Evolutionary conservation across 2,888 invertebrate species (phyloP).

Genomic region (Heliconius erato): DNA sequence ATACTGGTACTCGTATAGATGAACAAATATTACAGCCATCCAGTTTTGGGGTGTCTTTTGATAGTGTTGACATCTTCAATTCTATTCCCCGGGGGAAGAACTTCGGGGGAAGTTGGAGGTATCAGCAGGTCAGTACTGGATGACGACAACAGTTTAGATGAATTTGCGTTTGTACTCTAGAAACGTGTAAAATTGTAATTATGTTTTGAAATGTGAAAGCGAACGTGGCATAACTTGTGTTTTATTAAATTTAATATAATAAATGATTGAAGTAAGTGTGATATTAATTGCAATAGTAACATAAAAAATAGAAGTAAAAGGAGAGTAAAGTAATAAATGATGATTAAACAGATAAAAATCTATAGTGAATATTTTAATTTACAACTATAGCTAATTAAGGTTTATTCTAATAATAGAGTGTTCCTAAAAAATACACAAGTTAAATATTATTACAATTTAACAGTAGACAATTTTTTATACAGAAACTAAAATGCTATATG

Average conservation of each 20-base stretch:
- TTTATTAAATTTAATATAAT: neutral
- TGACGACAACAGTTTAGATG: constrained; percentile 63
- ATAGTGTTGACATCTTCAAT: constrained; percentile 85
- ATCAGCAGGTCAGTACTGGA: constrained; percentile 85
- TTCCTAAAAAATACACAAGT: no score
- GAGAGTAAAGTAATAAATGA: neutral
- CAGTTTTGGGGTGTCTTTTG: constrained; percentile 86
- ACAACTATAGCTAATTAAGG: no score
- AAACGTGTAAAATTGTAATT: constrained; percentile 23
- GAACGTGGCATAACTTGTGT: constrained; percentile 4
- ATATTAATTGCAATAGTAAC: neutral
- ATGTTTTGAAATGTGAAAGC: neutral
- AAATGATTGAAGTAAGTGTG: neutral
- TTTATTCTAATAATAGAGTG: no score
- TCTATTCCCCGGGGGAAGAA: constrained; percentile 73
- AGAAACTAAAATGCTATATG: neutral
- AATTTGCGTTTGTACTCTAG: constrained; percentile 52
- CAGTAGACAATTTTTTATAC: no score
- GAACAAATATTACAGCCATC: constrained; percentile 82
- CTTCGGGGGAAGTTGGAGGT: constrained; percentile 73
- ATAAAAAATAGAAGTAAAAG: neutral
- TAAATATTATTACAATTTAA: no score
- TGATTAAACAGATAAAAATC: neutral
- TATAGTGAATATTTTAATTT: no score
- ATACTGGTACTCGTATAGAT: neutral